A percentile compares a stretch with the other conserved stretches of the same genome.
Evolutionary conservation across 2,888 invertebrate species (phyloP).

Genomic region (Hanleya hanleyi): DNA sequence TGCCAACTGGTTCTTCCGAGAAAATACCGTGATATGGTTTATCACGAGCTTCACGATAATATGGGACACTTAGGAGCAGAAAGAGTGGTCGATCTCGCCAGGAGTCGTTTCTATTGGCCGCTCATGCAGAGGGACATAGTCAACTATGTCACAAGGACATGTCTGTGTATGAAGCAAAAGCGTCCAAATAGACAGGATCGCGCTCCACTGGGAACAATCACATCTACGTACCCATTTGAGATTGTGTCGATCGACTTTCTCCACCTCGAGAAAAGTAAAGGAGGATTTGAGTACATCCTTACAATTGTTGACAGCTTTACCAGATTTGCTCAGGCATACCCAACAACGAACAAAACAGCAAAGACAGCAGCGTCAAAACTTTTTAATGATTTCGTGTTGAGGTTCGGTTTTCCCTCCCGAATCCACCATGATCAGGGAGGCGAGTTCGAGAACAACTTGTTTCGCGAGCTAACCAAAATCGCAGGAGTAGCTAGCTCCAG

Average conservation of each 20-base stretch:
- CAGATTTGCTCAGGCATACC: background rate
- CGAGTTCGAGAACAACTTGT: too few species aligned
- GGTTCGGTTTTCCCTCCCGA: too few species aligned
- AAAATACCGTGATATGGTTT: background rate
- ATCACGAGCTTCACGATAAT: conserved; percentile 5
- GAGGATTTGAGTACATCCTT: background rate
- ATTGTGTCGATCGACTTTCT: background rate
- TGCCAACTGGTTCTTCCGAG: background rate
- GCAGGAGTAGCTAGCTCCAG: too few species aligned
- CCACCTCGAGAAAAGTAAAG: background rate
- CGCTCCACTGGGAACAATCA: background rate
- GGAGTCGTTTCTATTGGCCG: conserved; percentile 15
- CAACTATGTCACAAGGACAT: background rate
- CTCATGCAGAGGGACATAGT: conserved; percentile 2
- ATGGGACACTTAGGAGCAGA: conserved; percentile 14
- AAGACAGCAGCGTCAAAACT: too few species aligned
- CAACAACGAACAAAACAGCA: too few species aligned
- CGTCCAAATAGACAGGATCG: background rate
- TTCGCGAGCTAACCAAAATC: too few species aligned
- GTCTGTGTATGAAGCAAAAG: conserved; percentile 7
- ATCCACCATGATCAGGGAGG: too few species aligned
- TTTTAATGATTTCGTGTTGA: too few species aligned
- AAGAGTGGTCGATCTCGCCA: background rate
- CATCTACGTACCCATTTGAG: background rate
- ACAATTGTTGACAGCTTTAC: background rate